These are phyloP conservation scores for Cercocebus atys DNA, from an alignment of 2,113 vertebrate species.

Conservation along the genomic window DNA sequence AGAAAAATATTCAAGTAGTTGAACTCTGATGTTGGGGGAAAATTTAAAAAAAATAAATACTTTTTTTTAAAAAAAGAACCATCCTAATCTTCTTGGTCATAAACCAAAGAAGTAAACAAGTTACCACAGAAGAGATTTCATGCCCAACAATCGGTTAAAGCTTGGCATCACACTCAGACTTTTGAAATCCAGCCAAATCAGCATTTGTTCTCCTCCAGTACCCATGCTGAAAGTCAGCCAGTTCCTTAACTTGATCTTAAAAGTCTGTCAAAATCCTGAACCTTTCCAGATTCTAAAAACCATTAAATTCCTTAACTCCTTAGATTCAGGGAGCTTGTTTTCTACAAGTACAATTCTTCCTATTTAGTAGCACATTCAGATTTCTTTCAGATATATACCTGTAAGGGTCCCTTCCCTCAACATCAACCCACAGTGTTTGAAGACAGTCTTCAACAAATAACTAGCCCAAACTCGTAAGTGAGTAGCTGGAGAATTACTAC, in stretches of 20 bases:
- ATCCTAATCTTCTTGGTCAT: neutral
- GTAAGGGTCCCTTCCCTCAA: neutral
- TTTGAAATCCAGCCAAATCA: neutral
- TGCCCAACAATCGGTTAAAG: neutral
- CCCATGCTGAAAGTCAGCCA: neutral
- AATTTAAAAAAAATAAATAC: neutral
- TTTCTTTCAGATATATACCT: neutral
- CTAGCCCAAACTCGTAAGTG: neutral
- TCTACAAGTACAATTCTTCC: neutral
- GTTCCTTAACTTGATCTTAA: neutral
- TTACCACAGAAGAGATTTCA: neutral
- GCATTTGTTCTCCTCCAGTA: neutral
- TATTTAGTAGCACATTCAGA: neutral
- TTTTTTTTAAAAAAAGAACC: neutral
- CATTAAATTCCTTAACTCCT: neutral
- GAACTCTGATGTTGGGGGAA: neutral
- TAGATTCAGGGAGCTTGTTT: neutral
- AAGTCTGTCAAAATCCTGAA: neutral
- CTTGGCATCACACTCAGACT: neutral
- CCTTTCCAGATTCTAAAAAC: neutral
- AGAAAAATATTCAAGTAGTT: neutral
- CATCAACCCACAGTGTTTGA: neutral
- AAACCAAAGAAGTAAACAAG: neutral
- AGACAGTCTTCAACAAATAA: neutral
- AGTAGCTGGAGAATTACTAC: neutral